Conservation (phyloP, 64 coral and sea anemone genomes). For the Montipora capricornis region DNA sequence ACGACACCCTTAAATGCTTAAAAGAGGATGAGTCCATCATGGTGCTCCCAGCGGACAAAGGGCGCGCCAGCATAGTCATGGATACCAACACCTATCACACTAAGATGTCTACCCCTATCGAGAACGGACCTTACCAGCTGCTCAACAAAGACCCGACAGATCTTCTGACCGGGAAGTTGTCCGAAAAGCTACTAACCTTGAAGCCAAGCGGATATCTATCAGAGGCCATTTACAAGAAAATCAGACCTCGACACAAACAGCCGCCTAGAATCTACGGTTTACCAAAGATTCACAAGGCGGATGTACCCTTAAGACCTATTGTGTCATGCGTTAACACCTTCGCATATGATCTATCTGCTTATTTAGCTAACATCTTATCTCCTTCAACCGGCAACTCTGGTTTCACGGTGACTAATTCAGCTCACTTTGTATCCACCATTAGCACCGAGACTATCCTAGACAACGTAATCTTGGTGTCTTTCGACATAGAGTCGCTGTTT, state of each 20-base stretch:
- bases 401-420: neutral
- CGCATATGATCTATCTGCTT: constrained; percentile 35
- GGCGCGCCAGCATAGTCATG: constrained; percentile 11
- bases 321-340: constrained; percentile 41
- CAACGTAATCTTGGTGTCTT: neutral
- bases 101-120: constrained; percentile 2
- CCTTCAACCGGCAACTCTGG: neutral
- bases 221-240: constrained; percentile 30
- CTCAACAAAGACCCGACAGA: constrained; percentile 53
- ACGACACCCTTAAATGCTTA: neutral
- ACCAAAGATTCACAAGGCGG: constrained; percentile 39
- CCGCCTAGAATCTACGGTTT: constrained; percentile 28
- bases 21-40: constrained; percentile 28
- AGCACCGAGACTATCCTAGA: neutral
- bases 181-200: constrained; percentile 14
- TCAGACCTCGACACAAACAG: constrained; percentile 7
- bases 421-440: neutral
- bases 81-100: constrained; percentile 4
- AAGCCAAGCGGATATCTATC: constrained; percentile 40
- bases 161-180: constrained; percentile 22
- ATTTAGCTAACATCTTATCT: constrained; percentile 23
- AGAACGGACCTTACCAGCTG: neutral
- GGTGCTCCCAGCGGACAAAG: constrained; percentile 45
- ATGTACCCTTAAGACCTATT: constrained; percentile 33
- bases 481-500: too few relatives aligned